These are phyloP conservation scores for Pogonocherus hispidulus DNA, from an alignment of 2,888 invertebrate genomes.

Conservation along the genomic window DNA sequence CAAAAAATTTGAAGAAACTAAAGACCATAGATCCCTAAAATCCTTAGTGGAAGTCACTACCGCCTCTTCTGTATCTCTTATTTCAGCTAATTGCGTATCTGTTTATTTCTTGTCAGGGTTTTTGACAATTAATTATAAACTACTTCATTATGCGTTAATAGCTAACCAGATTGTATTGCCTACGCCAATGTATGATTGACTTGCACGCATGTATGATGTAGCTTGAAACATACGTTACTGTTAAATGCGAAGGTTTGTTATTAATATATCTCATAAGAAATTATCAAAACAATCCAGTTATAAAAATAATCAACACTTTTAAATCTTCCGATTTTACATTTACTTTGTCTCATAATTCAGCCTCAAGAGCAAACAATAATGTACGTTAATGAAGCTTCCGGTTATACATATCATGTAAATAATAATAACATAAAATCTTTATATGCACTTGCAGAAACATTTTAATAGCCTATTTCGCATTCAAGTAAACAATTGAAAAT, in stretches of 20 bases:
- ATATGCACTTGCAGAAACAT: not conserved
- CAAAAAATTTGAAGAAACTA: no score
- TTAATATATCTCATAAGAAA: conserved; percentile 20
- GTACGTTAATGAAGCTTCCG: not conserved
- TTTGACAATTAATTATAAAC: no score
- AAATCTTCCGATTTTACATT: conserved; percentile 5
- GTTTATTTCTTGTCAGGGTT: no score
- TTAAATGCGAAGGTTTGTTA: conserved; percentile 32
- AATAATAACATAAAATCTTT: not conserved
- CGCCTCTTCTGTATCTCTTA: no score
- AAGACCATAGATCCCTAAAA: no score
- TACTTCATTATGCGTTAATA: no score
- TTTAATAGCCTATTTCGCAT: no score
- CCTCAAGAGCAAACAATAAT: not conserved
- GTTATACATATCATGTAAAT: not conserved
- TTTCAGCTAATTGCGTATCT: no score
- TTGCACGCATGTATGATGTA: conserved; percentile 6
- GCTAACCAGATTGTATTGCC: not conserved
- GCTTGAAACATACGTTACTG: conserved; percentile 5
- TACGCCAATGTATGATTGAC: conserved; percentile 10
- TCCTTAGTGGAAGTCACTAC: no score
- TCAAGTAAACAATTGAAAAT: no score
- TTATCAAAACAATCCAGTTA: conserved; percentile 26
- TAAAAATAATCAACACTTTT: conserved; percentile 29
- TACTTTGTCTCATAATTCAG: conserved; percentile 7